A percentile compares a stretch with the other conserved stretches of the same genome.
Conservation (phyloP, 2,113 vertebrate genomes). For the Crotophaga sulcirostris region DNA sequence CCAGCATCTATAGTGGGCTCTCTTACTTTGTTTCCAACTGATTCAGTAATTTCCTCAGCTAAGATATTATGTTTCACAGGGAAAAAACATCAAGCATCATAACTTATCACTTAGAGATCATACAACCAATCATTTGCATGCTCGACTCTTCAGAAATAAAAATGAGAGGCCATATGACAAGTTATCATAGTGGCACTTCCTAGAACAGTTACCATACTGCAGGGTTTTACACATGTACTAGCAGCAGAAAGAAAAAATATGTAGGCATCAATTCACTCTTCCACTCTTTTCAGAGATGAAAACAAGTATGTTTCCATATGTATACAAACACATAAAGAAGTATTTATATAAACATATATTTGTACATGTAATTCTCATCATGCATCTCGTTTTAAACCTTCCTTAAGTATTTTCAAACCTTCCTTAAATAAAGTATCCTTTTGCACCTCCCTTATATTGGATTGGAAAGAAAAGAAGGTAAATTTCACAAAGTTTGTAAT, state of each 20-base stretch:
- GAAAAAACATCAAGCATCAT: neutral
- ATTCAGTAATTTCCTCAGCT: neutral
- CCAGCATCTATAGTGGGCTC: neutral
- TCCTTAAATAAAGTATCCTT: neutral
- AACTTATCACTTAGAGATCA: neutral
- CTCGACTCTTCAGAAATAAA: neutral
- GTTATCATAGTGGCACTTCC: neutral
- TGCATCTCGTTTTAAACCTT: neutral
- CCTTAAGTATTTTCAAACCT: neutral
- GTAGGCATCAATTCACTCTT: neutral
- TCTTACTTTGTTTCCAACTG: neutral
- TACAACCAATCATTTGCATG: neutral
- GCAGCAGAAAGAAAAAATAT: neutral
- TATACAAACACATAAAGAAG: neutral
- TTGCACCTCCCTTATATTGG: neutral
- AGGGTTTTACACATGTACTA: neutral
- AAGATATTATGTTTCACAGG: neutral
- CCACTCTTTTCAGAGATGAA: neutral
- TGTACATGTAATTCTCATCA: neutral
- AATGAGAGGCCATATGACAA: neutral
- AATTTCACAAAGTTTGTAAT: neutral
- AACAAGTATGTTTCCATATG: neutral
- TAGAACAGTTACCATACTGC: neutral
- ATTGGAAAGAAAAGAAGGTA: neutral
- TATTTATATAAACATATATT: neutral